Evolutionary conservation across 2,113 vertebrate genomes (phyloP), one percentile per base, ranked within the genome.

Genomic region (Catharus minimus): DNA sequence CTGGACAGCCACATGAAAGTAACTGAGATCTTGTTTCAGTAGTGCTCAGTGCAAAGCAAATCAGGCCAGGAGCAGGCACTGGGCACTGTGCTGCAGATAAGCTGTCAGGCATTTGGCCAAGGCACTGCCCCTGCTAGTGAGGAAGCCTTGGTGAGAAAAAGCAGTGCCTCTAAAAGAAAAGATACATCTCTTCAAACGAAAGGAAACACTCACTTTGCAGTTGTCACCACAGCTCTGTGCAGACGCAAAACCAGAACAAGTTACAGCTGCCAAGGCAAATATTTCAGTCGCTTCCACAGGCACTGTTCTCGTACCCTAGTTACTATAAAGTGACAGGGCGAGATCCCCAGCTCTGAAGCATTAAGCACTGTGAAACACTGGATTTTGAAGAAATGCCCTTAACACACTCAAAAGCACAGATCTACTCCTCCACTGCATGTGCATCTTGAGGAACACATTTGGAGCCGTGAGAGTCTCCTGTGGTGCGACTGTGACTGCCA

Each of bases 151-250:
- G 0, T 6, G 17, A 75, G 46, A 16, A 60, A 61, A 64, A 82
- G 69, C 44, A 47, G 33, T 2, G n/a, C 41, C 53, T 56, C 83
- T 64, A 68, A 86, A 86, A 67, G 22, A 13, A 47, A 46, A 83
- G 47, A 38, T 13, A 7, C 43, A 47, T 30, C 62, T 26, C 77
- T 64, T 64, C 60, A 78, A 83, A 88, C 1, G 7, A 12, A 36
- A 89, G 66, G 52, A 84, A 93, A 86, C 49, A 26, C 33, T 76
- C 76, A 32, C 61, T 69, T 56, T 65, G 81, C 77, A 61, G 74
- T 26, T 86, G 80, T 65, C 81, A 88, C 47, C 65, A 16, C 8
- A 3, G 76, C 10, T 78, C 83, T 56, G 33, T 17, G 27, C 1
- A 7, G 38, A 60, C 57, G 57, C 73, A 89, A 60, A 93, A 72